Conservation (phyloP, 1,140 invertebrate species). For the Mycetomoellerius zeteki region DNA sequence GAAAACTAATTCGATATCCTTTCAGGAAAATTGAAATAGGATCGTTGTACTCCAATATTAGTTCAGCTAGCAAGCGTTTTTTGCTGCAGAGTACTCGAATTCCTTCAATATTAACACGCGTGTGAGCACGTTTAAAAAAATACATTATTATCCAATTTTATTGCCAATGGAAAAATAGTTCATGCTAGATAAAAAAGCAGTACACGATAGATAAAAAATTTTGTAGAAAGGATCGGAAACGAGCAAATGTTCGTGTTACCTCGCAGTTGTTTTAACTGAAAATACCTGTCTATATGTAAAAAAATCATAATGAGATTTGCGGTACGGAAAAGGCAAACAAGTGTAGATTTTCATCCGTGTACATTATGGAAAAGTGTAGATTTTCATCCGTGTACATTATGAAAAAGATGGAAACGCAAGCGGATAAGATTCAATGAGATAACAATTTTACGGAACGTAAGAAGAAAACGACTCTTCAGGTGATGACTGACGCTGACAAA, state of each 20-base stretch:
- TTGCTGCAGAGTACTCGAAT: background rate
- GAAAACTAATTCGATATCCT: slow-evolving; percentile 1
- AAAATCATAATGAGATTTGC: slow-evolving; percentile 19
- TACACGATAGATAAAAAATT: background rate
- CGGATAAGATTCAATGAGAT: background rate
- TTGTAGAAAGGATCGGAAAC: background rate
- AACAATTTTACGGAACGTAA: background rate
- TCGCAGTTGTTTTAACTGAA: background rate
- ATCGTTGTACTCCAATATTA: background rate
- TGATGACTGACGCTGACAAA: background rate
- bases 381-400: background rate
- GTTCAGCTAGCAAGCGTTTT: background rate
- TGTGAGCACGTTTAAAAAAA: background rate
- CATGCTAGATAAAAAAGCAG: background rate
- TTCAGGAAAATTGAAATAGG: slow-evolving; percentile 16
- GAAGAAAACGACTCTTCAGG: background rate
- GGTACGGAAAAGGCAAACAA: background rate
- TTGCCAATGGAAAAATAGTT: background rate
- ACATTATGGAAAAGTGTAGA: too few species aligned
- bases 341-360: background rate
- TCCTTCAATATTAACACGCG: background rate
- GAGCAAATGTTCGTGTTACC: background rate
- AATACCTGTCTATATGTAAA: background rate
- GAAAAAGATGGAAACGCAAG: background rate
- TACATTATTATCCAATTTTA: slow-evolving; percentile 19